Base-by-base conservation (phyloP, 1,140 invertebrate genomes). In the Colletes latitarsis region DNA sequence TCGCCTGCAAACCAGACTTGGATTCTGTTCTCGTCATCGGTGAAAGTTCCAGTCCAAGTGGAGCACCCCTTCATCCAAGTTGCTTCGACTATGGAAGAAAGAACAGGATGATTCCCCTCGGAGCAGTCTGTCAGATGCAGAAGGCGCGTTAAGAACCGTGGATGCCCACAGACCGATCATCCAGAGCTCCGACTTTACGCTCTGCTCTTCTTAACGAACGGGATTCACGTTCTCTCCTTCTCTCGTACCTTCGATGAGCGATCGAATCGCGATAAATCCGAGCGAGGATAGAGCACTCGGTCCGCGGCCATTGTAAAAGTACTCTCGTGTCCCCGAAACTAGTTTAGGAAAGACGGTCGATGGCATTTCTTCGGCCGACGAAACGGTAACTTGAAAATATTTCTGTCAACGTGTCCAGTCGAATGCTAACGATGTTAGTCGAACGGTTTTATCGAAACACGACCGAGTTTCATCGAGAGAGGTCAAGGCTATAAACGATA, bases 251-350 rank as follows among this genome's bases (percentile, higher is more conserved):
- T 57, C 77, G 82, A 78, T 77, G 58, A 69, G 60, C 79, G 81
- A 85, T 85, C 78, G 55, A 81, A 72, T 82, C 73, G 62, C 39
- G 70, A 81, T 77, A 77, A 77, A 84, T 39, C 41, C 57, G 6
- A 9, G 43, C 43, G 43, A 46, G 43, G 60, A 63, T 14, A 53
- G 15, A 49, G 64, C 46, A 30, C 58, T 60, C 10, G 19, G 30
- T 30, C 2, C 30, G n/a, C n/a, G 30, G 30, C 30, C 30, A 30
- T 30, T 30, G 30, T 30, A 30, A 30, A 30, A 30, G 30, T n/a
- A n/a, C n/a, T n/a, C n/a, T n/a, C n/a, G n/a, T n/a, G n/a, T 30
- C 30, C 30, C 30, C 30, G 30, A 30, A 30, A 30, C 30, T 30
- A 1, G 30, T 30, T 30, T 30, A 30, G 30, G 30, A 30, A 30